Conservation (phyloP, 2,888 invertebrate genomes). For the Hirudinaria manillensis region DNA sequence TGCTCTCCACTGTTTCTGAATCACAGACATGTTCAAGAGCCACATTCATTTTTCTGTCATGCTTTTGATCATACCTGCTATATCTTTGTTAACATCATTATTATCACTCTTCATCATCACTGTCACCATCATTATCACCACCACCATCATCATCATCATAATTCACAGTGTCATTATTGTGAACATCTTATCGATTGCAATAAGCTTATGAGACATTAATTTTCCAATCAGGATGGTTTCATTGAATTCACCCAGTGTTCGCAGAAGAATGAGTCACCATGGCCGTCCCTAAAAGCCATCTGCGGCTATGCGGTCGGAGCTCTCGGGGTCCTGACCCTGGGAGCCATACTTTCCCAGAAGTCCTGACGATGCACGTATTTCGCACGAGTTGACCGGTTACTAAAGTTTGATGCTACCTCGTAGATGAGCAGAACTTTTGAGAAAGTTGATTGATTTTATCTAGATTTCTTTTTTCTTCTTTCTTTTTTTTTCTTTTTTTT, state of each 20-base stretch:
- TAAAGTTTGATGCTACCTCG: no score
- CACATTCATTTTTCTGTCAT: no score
- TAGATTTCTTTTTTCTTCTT: no score
- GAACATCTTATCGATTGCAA: not conserved
- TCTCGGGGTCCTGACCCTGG: constrained; percentile 48
- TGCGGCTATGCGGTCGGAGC: constrained; percentile 48
- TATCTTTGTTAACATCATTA: not conserved
- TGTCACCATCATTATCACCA: not conserved
- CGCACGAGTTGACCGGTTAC: not conserved
- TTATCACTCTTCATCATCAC: not conserved
- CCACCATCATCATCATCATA: not conserved
- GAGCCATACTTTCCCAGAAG: constrained; percentile 47
- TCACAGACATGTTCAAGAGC: no score
- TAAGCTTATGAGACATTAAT: not conserved
- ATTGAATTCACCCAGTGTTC: constrained; percentile 46
- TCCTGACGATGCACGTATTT: constrained; percentile 27
- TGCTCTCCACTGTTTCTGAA: no score
- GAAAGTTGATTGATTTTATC: no score
- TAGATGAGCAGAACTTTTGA: no score
- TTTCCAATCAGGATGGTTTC: constrained; percentile 45
- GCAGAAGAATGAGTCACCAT: constrained; percentile 40
- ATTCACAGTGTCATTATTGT: not conserved
- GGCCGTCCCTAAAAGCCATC: constrained; percentile 45
- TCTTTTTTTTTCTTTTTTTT: no score
- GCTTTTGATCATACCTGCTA: no score